phyloP scores from a whole-genome alignment of 2,888 invertebrate genomes.

The Tryphoninae sp. region DNA sequence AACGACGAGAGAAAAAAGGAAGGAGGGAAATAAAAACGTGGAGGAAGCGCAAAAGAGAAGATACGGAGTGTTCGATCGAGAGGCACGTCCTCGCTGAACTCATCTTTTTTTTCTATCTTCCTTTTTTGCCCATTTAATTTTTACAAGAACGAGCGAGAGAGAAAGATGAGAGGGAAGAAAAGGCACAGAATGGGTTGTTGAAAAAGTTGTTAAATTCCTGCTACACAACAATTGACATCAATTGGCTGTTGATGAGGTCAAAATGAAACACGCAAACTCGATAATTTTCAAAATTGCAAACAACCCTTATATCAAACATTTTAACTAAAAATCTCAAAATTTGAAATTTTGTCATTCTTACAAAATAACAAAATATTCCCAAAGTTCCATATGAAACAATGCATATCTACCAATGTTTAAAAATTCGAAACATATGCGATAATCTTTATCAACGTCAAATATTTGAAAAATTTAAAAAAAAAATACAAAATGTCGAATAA shows the following conservation, averaged over 20 bases:
- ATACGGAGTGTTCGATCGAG: conserved; percentile 27
- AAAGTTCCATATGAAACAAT: too few relatives aligned
- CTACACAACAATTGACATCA: conserved; percentile 69
- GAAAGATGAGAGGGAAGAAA: conserved; percentile 15
- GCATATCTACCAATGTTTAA: too few relatives aligned
- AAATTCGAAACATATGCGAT: too few relatives aligned
- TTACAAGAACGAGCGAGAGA: not conserved
- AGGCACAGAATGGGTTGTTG: conserved; percentile 30
- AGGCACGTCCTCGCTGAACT: conserved; percentile 8
- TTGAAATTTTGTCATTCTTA: not conserved
- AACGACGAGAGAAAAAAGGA: conserved; percentile 17
- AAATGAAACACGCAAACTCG: not conserved
- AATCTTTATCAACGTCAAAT: too few relatives aligned
- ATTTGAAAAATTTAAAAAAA: too few relatives aligned
- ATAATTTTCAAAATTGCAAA: not conserved
- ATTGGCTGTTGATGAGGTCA: conserved; percentile 61
- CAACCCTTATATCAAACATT: too few relatives aligned
- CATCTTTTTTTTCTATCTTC: not conserved
- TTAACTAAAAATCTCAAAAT: not conserved
- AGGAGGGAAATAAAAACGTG: conserved; percentile 12
- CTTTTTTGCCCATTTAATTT: conserved; percentile 13
- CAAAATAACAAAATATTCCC: too few relatives aligned
- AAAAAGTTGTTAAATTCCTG: conserved; percentile 72
- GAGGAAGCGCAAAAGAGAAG: conserved; percentile 23
- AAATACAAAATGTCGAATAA: too few relatives aligned